Evolutionary conservation across 92 coral and sea anemone species (phyloP), one percentile per base, ranked within the genome.

Genomic region (Paramuricea clavata): DNA sequence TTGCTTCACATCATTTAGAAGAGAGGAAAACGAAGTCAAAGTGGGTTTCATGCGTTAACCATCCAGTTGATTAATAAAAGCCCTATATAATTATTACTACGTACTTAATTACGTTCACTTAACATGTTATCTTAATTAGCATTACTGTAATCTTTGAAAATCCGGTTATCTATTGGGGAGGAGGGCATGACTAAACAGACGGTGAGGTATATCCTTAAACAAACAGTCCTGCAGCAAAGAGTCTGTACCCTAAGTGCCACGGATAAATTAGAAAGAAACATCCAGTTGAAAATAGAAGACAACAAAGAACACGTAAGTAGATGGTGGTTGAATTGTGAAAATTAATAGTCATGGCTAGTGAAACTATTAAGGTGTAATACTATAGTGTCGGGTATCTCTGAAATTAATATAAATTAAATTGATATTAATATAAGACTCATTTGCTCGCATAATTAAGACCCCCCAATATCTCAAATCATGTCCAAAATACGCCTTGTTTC

Each of bases 151-250:
- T 32, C 59, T 39, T 17, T 36, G 16, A 27, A 75, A 60, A 75
- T 61, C 5, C 60, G 81, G 23, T 41, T 75, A 75, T 75, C 81
- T 16, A 75, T 75, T 75, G 81, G 81, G 41, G 59, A 75, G 57
- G n/a, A 75, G 30, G 81, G 81, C 28, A 43, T 33, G 59, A 75
- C 81, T 3, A 33, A 56, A 16, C 61, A 36, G 6, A 75, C 26
- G 0, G 32, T 75, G 34, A 56, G 59, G 34, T 75, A 39, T 42
- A 34, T 75, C 31, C 5, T 75, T 22, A 6, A 42, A 0, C 61
- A 75, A 25, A 42, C 57, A 17, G 26, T 75, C 43, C 67, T 44
- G 26, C 52, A 47, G 52, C 52, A 47, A 47, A 47, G 52, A 12
- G 16, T 47, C 9, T 2, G 52, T 47, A 47, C 52, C 17, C 9